Conservation (phyloP, 2,888 invertebrate genomes). For the Xanthostigma xanthostigma region DNA sequence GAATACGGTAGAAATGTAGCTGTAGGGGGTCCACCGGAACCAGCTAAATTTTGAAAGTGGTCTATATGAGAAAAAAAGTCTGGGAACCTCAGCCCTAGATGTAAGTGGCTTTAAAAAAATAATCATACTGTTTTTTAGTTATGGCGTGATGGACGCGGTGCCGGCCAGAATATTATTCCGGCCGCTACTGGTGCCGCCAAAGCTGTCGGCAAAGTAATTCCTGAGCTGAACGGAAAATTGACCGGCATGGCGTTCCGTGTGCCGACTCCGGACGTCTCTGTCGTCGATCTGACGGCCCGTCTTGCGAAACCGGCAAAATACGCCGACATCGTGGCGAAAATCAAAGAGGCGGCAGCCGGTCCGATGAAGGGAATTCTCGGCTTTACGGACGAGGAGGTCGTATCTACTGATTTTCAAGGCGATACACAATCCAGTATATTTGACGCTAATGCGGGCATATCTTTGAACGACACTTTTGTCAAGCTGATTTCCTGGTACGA, state of each 20-base stretch:
- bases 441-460: constrained; percentile 64
- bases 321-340: constrained; percentile 43
- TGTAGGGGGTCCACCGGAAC: too few species aligned
- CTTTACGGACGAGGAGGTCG: constrained; percentile 56
- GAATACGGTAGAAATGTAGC: too few species aligned
- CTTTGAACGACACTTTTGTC: constrained; percentile 58
- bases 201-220: constrained; percentile 72
- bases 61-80: too few species aligned
- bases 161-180: constrained; percentile 59
- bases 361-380: constrained; percentile 45
- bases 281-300: constrained; percentile 56
- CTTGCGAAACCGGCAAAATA: constrained; percentile 39
- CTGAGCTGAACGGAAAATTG: constrained; percentile 58
- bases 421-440: constrained; percentile 58
- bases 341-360: constrained; percentile 40
- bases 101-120: too few species aligned
- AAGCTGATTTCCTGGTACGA: constrained; percentile 82
- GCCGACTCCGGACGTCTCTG: constrained; percentile 66
- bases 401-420: constrained; percentile 53
- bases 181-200: constrained; percentile 63
- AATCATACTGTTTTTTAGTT: too few species aligned
- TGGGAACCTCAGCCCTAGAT: too few species aligned
- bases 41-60: too few species aligned
- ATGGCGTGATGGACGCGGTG: constrained; percentile 58
- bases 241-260: constrained; percentile 72